Evolutionary conservation across 1,140 invertebrate genomes (phyloP).

Genomic region (Euwallacea fornicatus): DNA sequence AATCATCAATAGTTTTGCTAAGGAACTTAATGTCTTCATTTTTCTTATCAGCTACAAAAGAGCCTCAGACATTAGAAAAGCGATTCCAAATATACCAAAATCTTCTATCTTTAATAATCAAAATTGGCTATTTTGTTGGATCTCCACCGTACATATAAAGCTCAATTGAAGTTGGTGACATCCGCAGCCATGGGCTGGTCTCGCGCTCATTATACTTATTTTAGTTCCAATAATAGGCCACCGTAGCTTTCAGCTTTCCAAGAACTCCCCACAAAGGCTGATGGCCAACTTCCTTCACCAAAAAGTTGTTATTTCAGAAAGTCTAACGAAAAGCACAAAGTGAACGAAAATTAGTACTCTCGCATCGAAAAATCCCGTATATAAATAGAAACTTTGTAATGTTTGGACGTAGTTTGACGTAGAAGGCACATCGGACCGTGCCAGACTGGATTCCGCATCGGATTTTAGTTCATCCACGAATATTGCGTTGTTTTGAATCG

Average conservation of each 20-base stretch:
- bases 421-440: slow-evolving; percentile 21
- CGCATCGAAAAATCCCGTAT: slow-evolving; percentile 18
- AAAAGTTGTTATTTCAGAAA: slow-evolving; percentile 6
- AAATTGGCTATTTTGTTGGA: too few species aligned
- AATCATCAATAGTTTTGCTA: too few species aligned
- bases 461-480: slow-evolving; percentile 15
- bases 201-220: not conserved
- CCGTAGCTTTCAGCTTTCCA: not conserved
- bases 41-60: too few species aligned
- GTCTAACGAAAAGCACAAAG: not conserved
- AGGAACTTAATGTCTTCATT: too few species aligned
- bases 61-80: too few species aligned
- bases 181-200: not conserved
- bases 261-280: not conserved
- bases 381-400: slow-evolving; percentile 36
- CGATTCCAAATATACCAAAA: too few species aligned
- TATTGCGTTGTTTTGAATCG: slow-evolving; percentile 26
- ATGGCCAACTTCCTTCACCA: not conserved
- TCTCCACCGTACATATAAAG: too few species aligned
- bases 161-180: not conserved
- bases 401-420: slow-evolving; percentile 33
- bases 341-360: not conserved
- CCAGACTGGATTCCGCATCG: slow-evolving; percentile 23
- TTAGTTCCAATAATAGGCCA: too few species aligned
- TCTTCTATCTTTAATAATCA: too few species aligned